A percentile compares a stretch with the other conserved stretches of the same genome.
Evolutionary conservation across 1,140 invertebrate genomes (phyloP).

Genomic region (Neodiprion virginianus): DNA sequence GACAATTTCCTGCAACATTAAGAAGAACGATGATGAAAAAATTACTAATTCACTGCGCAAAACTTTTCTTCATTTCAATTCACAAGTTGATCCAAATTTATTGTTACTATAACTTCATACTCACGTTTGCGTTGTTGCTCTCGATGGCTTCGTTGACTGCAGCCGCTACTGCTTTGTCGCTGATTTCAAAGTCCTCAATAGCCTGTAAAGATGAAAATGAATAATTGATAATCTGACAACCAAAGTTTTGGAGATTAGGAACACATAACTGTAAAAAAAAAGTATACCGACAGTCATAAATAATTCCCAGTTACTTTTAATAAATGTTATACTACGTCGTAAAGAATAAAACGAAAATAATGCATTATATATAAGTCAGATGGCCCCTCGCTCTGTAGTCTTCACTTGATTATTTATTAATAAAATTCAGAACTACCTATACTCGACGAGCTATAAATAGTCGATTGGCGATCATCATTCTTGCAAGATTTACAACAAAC

Average conservation of each 20-base stretch:
- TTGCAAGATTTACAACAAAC: conserved; percentile 12
- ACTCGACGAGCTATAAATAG: conserved; percentile 39
- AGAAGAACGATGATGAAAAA: conserved; percentile 2
- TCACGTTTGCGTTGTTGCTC: conserved; percentile 54
- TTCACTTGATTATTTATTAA: conserved; percentile 37
- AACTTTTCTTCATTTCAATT: not conserved
- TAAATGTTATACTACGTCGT: not conserved
- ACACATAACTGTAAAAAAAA: not conserved
- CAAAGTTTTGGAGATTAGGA: not conserved
- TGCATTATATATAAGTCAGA: conserved; percentile 42
- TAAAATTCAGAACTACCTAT: conserved; percentile 43
- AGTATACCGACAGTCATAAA: conserved; percentile 12
- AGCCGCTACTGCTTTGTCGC: conserved; percentile 57
- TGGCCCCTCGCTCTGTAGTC: conserved; percentile 58
- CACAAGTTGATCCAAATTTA: not conserved
- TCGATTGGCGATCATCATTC: conserved; percentile 55
- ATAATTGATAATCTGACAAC: conserved; percentile 19
- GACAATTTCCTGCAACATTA: conserved; percentile 55
- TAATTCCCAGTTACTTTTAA: conserved; percentile 16
- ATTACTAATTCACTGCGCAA: not conserved
- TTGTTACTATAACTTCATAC: conserved; percentile 24
- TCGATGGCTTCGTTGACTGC: conserved; percentile 56
- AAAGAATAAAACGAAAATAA: conserved; percentile 14
- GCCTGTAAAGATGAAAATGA: conserved; percentile 41
- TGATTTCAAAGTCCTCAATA: conserved; percentile 57